phyloP scores from a whole-genome alignment of 2,888 invertebrate genomes.

The Pyrgus malvae region DNA sequence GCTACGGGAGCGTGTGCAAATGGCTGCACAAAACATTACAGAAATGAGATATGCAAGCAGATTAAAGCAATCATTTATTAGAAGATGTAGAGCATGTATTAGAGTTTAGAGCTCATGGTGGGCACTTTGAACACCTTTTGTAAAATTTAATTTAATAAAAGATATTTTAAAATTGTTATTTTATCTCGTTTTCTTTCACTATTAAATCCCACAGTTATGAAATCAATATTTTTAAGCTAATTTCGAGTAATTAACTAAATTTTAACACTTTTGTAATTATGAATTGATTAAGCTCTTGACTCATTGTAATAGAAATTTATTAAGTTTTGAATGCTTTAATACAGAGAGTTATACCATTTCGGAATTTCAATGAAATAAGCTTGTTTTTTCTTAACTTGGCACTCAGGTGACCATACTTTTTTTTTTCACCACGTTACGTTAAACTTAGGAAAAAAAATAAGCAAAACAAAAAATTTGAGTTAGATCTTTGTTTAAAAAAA shows the following conservation, averaged over 20 bases:
- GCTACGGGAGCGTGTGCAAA: neutral
- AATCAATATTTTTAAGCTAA: neutral
- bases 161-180: neutral
- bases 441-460: constrained; percentile 6
- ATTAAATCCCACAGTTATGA: neutral
- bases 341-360: neutral
- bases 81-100: neutral
- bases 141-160: neutral
- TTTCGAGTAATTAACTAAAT: neutral
- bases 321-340: neutral
- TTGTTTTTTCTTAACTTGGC: constrained; percentile 6
- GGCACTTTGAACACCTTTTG: neutral
- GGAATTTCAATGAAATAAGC: neutral
- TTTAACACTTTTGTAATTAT: neutral
- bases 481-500: constrained; percentile 7
- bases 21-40: neutral
- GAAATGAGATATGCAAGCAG: neutral
- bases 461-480: neutral
- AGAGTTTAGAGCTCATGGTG: neutral
- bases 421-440: neutral
- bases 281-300: neutral
- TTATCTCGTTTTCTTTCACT: neutral
- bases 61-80: neutral
- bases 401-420: neutral
- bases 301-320: neutral